phyloP scores from a whole-genome alignment of 1,140 invertebrate species.

The Berghia stephanieae region DNA sequence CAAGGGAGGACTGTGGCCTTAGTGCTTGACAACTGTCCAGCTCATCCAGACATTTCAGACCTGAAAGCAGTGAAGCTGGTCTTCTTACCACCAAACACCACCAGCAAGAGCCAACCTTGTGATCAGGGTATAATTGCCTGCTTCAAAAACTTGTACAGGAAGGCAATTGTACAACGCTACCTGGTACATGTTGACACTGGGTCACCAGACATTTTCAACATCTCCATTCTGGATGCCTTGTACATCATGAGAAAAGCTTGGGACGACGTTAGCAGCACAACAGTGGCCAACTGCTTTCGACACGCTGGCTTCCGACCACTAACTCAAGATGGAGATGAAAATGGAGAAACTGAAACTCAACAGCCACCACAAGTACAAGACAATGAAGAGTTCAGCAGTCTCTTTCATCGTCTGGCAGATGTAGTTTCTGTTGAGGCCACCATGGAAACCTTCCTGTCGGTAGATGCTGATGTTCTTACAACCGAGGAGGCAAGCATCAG shows the following conservation, averaged over 20 bases:
- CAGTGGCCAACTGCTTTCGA: slow-evolving; percentile 5
- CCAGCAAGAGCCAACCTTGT: slow-evolving; percentile 35
- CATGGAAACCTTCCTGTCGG: too few species aligned
- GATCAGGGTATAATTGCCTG: slow-evolving; percentile 37
- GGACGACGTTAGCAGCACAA: not conserved
- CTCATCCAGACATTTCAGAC: slow-evolving; percentile 31
- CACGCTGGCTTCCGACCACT: slow-evolving; percentile 10
- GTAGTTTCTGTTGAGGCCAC: too few species aligned
- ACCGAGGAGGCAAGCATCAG: too few species aligned
- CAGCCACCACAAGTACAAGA: not conserved
- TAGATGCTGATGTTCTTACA: too few species aligned
- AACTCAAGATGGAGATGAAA: too few species aligned
- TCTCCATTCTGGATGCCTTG: not conserved
- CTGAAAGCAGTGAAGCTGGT: slow-evolving; percentile 59
- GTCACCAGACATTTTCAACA: not conserved
- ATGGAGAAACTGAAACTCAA: too few species aligned
- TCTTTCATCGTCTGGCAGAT: too few species aligned
- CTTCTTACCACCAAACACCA: slow-evolving; percentile 62
- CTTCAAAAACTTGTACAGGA: slow-evolving; percentile 34
- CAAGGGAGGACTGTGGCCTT: slow-evolving; percentile 39
- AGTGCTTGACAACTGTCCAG: slow-evolving; percentile 49
- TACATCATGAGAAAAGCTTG: not conserved
- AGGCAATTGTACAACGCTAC: not conserved
- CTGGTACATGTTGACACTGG: not conserved
- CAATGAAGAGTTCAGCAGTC: too few species aligned